Percentiles rank a stretch among this genome's conserved stretches.
These are phyloP conservation scores for Microctonus hyperodae DNA, from an alignment of 2,888 invertebrate genomes.

Conservation along the genomic window DNA sequence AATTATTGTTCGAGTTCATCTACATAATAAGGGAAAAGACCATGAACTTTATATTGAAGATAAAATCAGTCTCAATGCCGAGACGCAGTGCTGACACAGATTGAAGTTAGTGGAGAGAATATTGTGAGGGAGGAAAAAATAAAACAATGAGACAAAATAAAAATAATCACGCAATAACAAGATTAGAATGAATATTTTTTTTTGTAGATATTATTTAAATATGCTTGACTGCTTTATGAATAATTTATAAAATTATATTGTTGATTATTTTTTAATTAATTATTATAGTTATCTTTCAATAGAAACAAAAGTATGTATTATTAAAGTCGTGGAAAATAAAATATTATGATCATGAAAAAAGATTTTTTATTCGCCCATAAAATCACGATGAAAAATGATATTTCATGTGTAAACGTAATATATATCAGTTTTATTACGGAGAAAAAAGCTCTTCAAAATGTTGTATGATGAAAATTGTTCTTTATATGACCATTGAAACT, in stretches of 20 bases:
- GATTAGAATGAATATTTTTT: neutral
- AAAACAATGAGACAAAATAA: conserved; percentile 33
- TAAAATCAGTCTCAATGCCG: conserved; percentile 8
- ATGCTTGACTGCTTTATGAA: neutral
- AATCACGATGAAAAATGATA: too few relatives aligned
- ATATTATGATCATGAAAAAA: too few relatives aligned
- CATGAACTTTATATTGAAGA: conserved; percentile 20
- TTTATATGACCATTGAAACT: neutral
- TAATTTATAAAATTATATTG: neutral
- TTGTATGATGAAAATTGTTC: neutral
- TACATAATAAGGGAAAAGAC: neutral
- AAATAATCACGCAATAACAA: conserved; percentile 28
- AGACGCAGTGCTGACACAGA: conserved; percentile 1
- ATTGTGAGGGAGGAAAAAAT: too few relatives aligned
- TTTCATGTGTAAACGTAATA: too few relatives aligned
- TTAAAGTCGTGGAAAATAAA: neutral
- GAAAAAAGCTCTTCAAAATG: neutral
- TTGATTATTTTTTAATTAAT: neutral
- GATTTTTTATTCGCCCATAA: too few relatives aligned
- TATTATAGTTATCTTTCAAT: neutral
- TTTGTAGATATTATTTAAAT: neutral
- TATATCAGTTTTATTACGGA: neutral
- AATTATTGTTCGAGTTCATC: neutral
- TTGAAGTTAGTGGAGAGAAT: neutral
- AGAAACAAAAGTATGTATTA: neutral